Evolutionary conservation across 2,888 invertebrate species (phyloP), one percentile per base, ranked within the genome.

Genomic region (Ophion ellenae): DNA sequence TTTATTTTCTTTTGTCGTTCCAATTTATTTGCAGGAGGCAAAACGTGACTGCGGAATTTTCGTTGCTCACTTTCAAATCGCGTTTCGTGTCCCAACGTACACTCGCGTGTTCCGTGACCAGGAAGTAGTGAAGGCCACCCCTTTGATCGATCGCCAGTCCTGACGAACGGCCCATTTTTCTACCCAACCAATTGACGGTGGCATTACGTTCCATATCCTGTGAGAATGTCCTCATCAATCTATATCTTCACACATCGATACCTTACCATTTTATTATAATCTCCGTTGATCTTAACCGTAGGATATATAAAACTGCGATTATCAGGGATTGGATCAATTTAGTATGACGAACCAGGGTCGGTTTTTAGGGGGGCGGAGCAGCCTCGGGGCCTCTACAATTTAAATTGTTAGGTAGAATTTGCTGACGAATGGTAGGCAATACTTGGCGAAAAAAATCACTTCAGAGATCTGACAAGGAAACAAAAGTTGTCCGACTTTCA

Each of bases 1-100:
- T 78, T 69, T 61, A 14, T 69, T n/a, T 61, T 40, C 24, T 24
- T 11, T 45, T 32, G n/a, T 64, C 28, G 47, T 59, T 32, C 36
- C 67, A 17, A 32, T 77, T 67, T 14, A 40, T 20, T 40, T 40
- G 20, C n/a, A 24, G 57, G 17, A 57, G 28, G 67, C 77, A 40
- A 53, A 78, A 59, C 28, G 63, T 59, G 63, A 66, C 53, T 14
- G 40, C 17, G 74, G 83, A 85, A 78, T 78, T 69, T 78, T 45
- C 28, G 69, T 69, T 14, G 74, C 83, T 88, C 87, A 91, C 91
- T 84, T 88, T 90, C 83, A 92, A 88, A 32, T 90, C 88, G 89
- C 91, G 93, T 92, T 92, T 92, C n/a, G 92, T 94, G 87, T 94
- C 91, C 95, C 95, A 95, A 77, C 95, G 93, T 24, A 95, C 92